phyloP scores from a whole-genome alignment of 2,888 invertebrate species.

The Heterodera filipjevi region DNA sequence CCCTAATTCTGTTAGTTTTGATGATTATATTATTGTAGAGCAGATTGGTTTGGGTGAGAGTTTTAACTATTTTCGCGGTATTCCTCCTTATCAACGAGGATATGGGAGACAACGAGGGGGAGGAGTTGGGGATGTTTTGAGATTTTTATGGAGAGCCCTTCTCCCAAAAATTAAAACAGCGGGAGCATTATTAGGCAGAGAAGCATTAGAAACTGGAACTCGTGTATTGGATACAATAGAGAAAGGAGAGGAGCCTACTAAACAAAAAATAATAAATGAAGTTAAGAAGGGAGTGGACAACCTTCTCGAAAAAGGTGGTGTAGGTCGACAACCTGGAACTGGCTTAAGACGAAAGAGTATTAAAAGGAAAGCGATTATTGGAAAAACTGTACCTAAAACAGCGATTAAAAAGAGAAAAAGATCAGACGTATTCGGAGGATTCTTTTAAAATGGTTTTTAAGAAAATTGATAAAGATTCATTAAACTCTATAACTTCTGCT shows the following conservation, averaged over 20 bases:
- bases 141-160: neutral
- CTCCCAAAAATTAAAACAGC: neutral
- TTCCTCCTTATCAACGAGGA: neutral
- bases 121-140: neutral
- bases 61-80: neutral
- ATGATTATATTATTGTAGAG: neutral
- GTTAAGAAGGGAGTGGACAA: neutral
- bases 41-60: neutral
- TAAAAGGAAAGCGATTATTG: neutral
- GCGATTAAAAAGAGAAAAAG: conserved; percentile 13
- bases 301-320: neutral
- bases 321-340: neutral
- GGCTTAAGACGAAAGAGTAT: neutral
- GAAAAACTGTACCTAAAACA: neutral
- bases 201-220: neutral
- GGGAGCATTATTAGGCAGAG: neutral
- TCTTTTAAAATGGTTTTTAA: neutral
- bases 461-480: neutral
- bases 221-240: neutral
- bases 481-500: neutral
- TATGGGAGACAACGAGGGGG: neutral
- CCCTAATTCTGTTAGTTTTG: neutral
- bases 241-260: neutral
- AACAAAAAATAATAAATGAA: neutral
- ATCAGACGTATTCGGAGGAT: conserved; percentile 21